Evolutionary conservation across 2,888 invertebrate species (phyloP), one percentile per base, ranked within the genome.

Genomic region (Eupsilia transversa): DNA sequence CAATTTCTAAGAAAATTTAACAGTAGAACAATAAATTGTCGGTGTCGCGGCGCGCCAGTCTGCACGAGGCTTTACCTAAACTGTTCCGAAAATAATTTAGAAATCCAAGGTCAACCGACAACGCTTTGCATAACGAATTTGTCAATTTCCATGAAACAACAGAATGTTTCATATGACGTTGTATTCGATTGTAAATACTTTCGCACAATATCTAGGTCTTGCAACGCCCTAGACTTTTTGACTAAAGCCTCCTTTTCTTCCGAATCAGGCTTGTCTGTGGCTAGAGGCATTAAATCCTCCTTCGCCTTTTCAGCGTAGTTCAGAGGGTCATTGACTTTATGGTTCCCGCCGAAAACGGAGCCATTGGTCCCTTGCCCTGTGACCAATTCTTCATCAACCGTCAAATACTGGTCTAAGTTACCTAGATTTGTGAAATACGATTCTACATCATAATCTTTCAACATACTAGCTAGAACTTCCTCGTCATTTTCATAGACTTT

Each of bases 291-390:
- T 67, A 90, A 75, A 49, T 88, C 90, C 56, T 88, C 88, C 30
- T 84, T 85, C 14, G 87, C 88, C 35, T 74, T 86, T 27, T 86
- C 86, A 2, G 60, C 64, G 4, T 35, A 70, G 6, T 64, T 74
- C 7, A 77, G 30, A 0, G 87, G 79, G 57, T 88, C 87, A 20
- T 5, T 74, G 1, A 86, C 85, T 79, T 88, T 91, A 69, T 92
- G 92, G 61, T 92, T 92, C 0, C 92, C 92, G 5, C 92, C 92
- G 43, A 92, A 92, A 0, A 92, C 91, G 0, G 92, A 92, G 0
- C 88, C 85, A 23, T 92, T 92, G 0, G 92, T 92, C 0, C 93
- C 93, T 77, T 92, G 91, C 0, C 90, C 93, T 0, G 90, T 92
- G 6, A 93, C 83, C 6, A 91, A 63, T 59, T 93, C 92, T 46